Conservation (phyloP, 1,140 invertebrate species). For the Anoplolepis gracilipes region DNA sequence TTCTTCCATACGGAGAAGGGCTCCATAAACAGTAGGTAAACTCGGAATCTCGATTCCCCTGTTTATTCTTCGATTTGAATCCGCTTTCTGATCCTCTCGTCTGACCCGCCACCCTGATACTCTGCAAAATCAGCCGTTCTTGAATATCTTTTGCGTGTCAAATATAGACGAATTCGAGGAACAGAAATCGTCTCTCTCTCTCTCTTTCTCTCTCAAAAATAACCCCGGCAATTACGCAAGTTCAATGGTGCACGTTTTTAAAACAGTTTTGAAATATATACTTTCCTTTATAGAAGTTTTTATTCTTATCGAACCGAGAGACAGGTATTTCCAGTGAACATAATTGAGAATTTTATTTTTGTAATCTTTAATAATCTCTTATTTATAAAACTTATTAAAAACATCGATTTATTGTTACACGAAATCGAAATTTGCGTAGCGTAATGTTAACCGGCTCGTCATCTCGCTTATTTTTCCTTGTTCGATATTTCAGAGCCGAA, state of each 20-base stretch:
- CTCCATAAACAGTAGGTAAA: constrained; percentile 48
- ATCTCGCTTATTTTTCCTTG: neutral
- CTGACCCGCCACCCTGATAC: constrained; percentile 10
- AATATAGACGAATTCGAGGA: constrained; percentile 30
- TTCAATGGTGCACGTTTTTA: neutral
- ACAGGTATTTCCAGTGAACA: neutral
- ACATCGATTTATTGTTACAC: neutral
- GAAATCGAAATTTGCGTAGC: constrained; percentile 2
- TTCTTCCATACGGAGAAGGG: constrained; percentile 27
- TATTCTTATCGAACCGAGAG: neutral
- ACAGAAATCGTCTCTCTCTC: constrained; percentile 3
- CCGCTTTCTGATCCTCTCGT: constrained; percentile 54
- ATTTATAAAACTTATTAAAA: neutral
- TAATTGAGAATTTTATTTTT: neutral
- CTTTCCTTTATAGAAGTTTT: neutral
- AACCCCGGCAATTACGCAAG: constrained; percentile 1
- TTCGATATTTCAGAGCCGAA: neutral
- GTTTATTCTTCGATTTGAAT: constrained; percentile 59
- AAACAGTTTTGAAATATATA: neutral
- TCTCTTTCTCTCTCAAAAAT: constrained; percentile 27
- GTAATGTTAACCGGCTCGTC: neutral
- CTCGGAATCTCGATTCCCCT: constrained; percentile 44
- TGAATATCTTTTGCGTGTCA: constrained; percentile 2
- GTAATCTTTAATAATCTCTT: neutral
- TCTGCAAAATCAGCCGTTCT: constrained; percentile 14